Conservation (phyloP, 2,797 vertebrate genomes). For the Lateolabrax maculatus region DNA sequence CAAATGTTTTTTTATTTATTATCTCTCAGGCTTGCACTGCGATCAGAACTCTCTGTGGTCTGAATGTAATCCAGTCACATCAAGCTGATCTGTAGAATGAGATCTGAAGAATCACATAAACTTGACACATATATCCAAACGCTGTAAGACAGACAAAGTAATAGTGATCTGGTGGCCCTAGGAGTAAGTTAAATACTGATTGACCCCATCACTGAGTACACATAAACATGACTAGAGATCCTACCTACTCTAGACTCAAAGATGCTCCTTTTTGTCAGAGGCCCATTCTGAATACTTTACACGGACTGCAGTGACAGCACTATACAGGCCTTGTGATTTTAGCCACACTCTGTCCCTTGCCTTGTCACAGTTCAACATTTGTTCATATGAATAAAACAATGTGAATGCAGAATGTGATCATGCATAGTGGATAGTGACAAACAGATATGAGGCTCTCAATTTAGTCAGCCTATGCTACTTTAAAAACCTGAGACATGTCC, state of each 20-base stretch:
- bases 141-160: neutral
- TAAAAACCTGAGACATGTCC: conserved; percentile 55
- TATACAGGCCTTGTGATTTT: conserved; percentile 40
- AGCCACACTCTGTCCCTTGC: conserved; percentile 13
- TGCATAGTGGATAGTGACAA: conserved; percentile 77
- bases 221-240: conserved; percentile 9
- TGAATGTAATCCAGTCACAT: conserved; percentile 36
- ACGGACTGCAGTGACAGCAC: conserved; percentile 20
- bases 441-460: conserved; percentile 55
- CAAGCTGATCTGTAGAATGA: conserved; percentile 32
- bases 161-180: conserved; percentile 5
- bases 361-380: conserved; percentile 40
- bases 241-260: neutral
- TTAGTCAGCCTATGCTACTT: conserved; percentile 49
- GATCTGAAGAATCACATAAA: conserved; percentile 19
- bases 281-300: neutral
- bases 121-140: conserved; percentile 14
- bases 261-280: neutral
- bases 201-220: neutral
- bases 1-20: no score
- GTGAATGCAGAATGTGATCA: conserved; percentile 40
- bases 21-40: conserved; percentile 9
- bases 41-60: conserved; percentile 41
- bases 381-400: conserved; percentile 69
- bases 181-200: conserved; percentile 6